Conservation (phyloP, 2,113 vertebrate genomes). For the Corythaixoides concolor region DNA sequence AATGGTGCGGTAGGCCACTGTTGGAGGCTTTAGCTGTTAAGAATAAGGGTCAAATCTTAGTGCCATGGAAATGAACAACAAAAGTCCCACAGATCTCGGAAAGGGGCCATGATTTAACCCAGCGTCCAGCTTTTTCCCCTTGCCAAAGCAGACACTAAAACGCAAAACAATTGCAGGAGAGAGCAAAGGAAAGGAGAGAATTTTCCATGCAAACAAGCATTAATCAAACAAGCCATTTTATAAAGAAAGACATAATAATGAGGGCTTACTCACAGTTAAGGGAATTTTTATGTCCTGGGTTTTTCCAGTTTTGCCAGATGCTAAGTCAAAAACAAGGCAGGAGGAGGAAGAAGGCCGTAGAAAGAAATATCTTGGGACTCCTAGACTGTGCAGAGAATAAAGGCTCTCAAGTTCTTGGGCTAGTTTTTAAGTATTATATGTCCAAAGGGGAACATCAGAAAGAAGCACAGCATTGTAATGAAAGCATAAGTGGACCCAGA, state of each 20-base stretch:
- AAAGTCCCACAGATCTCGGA: not conserved
- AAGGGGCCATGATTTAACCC: not conserved
- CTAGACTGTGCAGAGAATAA: not conserved
- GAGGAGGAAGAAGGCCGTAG: not conserved
- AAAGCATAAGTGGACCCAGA: not conserved
- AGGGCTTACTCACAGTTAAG: constrained; percentile 49
- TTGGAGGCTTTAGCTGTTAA: not conserved
- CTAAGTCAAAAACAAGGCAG: constrained; percentile 7
- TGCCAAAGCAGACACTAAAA: not conserved
- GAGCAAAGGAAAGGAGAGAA: not conserved
- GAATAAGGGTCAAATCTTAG: not conserved
- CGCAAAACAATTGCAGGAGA: not conserved
- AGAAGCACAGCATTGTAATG: not conserved
- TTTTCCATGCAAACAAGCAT: constrained; percentile 36
- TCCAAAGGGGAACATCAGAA: not conserved
- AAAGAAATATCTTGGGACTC: constrained; percentile 11
- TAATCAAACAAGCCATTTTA: constrained; percentile 37
- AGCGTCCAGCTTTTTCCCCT: not conserved
- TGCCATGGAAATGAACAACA: not conserved
- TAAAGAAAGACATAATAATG: constrained; percentile 1
- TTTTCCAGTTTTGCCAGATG: constrained; percentile 52
- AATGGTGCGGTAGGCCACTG: not conserved
- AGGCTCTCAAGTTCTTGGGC: not conserved
- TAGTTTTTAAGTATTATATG: not conserved
- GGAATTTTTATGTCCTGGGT: constrained; percentile 40